phyloP scores from a whole-genome alignment of 2,797 vertebrate species.

The Propithecus perrieri region DNA sequence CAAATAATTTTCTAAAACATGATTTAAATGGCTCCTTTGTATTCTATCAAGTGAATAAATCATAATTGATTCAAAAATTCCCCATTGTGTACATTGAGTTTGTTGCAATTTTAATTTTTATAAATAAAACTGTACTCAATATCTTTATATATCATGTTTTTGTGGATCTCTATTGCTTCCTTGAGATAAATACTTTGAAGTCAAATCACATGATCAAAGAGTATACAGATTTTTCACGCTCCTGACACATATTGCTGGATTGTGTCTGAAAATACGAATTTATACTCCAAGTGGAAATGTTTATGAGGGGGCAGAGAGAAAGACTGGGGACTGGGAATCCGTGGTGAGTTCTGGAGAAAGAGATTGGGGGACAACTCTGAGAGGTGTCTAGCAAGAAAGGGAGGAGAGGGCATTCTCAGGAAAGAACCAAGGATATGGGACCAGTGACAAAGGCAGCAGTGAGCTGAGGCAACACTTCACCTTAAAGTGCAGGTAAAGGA shows the following conservation, averaged over 20 bases:
- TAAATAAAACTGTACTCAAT: background rate
- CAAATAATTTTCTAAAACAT: conserved; percentile 2
- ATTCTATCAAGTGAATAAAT: background rate
- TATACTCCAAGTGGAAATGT: background rate
- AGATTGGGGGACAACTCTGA: background rate
- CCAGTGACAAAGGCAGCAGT: background rate
- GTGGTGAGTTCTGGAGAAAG: background rate
- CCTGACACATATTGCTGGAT: background rate
- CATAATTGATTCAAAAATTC: background rate
- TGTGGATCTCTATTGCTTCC: background rate
- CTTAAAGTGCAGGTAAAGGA: background rate
- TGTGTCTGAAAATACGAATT: background rate
- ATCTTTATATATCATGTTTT: background rate
- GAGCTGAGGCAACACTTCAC: background rate
- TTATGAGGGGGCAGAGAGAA: background rate
- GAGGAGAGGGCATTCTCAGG: background rate
- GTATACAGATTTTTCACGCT: background rate
- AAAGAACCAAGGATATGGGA: background rate
- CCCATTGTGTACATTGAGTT: background rate
- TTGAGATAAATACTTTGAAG: background rate
- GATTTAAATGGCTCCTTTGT: background rate
- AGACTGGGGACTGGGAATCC: background rate
- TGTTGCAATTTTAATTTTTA: background rate
- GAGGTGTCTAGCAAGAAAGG: background rate
- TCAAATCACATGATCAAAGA: background rate